Conservation (phyloP, 2,888 invertebrate species). For the Tribolium freemani region DNA sequence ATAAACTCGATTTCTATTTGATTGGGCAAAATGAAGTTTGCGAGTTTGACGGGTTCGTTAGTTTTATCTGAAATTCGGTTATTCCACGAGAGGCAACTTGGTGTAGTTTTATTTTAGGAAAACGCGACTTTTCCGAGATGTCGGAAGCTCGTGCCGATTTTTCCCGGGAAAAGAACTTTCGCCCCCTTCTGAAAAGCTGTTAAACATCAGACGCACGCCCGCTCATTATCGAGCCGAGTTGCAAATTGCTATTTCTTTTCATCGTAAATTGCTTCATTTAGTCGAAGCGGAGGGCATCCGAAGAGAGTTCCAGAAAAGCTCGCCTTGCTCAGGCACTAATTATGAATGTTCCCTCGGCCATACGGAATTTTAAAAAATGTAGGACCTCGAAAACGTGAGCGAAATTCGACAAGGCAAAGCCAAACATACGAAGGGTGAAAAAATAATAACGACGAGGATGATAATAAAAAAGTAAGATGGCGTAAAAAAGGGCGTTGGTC, state of each 20-base stretch:
- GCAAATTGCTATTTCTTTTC: slow-evolving; percentile 61
- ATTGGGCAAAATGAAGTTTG: slow-evolving; percentile 8
- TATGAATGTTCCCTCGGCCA: slow-evolving; percentile 10
- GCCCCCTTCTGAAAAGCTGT: slow-evolving; percentile 45
- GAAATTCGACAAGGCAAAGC: neutral
- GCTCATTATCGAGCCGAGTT: slow-evolving; percentile 58
- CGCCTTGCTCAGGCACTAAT: neutral
- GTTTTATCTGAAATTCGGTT: neutral
- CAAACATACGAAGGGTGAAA: neutral
- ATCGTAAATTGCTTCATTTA: slow-evolving; percentile 63
- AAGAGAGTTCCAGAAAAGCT: slow-evolving; percentile 19
- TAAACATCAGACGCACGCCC: slow-evolving; percentile 50
- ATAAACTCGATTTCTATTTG: slow-evolving; percentile 52
- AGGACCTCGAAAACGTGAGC: slow-evolving; percentile 5
- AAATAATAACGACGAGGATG: slow-evolving; percentile 25
- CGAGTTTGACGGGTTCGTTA: slow-evolving; percentile 13
- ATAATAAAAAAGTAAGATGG: slow-evolving; percentile 61
- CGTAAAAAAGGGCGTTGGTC: slow-evolving; percentile 64
- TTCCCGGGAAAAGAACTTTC: neutral
- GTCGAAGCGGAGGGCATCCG: slow-evolving; percentile 44
- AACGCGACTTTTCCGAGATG: no score
- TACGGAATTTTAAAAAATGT: slow-evolving; percentile 31
- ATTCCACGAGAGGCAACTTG: no score
- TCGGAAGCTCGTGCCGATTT: no score
- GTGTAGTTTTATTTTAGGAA: no score